Percentiles rank a stretch among this genome's conserved stretches.
These are phyloP conservation scores for Petrocephalus schoutedeni DNA, from an alignment of 2,797 vertebrate species.

Conservation along the genomic window DNA sequence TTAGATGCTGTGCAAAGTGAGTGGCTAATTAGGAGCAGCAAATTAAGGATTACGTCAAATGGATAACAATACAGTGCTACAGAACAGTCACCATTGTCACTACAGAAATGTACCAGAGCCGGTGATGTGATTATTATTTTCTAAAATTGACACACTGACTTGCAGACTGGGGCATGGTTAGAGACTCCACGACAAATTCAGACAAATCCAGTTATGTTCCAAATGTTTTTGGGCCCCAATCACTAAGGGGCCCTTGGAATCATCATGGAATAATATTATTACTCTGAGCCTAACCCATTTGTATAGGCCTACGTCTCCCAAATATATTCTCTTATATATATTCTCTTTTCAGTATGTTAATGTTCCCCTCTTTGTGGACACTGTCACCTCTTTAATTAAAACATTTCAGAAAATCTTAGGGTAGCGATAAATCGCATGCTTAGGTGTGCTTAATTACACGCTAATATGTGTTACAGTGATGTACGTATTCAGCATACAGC, in stretches of 20 bases:
- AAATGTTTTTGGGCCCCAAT: no score
- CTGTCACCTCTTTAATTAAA: neutral
- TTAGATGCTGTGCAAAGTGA: neutral
- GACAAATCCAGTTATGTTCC: no score
- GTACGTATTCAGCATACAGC: neutral
- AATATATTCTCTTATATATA: no score
- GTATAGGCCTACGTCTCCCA: neutral
- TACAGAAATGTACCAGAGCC: neutral
- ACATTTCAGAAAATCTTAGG: neutral
- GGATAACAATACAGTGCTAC: neutral
- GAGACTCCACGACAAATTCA: no score
- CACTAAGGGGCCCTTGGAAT: no score
- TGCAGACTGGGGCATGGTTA: neutral
- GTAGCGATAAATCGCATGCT: neutral
- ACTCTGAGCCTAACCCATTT: neutral
- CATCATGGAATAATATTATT: neutral
- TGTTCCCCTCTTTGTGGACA: neutral
- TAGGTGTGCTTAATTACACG: neutral
- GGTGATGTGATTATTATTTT: neutral
- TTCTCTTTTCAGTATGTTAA: neutral
- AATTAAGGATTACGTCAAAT: neutral
- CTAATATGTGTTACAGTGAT: neutral
- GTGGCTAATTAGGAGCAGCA: neutral
- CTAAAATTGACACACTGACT: neutral
- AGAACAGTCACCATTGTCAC: neutral